A percentile compares a stretch with the other conserved stretches of the same genome.
These are phyloP conservation scores for Trogon melanurus DNA, from an alignment of 2,113 vertebrate genomes.

Conservation along the genomic window DNA sequence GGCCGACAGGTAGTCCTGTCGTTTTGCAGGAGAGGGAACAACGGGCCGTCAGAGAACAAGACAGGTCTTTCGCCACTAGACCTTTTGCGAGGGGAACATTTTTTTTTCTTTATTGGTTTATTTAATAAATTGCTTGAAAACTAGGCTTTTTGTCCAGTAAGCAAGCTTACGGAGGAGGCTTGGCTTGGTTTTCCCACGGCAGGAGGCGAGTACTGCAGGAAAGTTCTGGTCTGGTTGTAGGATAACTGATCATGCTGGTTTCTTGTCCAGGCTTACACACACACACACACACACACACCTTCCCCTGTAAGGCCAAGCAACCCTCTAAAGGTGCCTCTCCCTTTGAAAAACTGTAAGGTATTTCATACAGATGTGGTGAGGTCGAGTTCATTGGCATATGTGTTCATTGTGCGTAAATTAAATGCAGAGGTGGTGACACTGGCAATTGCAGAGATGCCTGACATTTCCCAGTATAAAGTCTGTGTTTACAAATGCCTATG, in stretches of 20 bases:
- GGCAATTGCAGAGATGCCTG: not conserved
- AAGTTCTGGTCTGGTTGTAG: accelerated
- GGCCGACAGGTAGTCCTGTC: accelerated
- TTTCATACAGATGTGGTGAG: not conserved
- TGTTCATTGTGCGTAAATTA: not conserved
- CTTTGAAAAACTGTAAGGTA: not conserved
- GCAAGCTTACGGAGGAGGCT: not conserved
- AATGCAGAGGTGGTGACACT: not conserved
- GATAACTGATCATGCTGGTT: accelerated
- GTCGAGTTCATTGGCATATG: accelerated
- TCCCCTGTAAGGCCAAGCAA: too few species aligned
- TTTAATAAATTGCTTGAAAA: not conserved
- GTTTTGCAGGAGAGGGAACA: not conserved
- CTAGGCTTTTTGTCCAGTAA: not conserved
- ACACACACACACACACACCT: too few species aligned
- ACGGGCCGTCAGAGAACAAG: accelerated
- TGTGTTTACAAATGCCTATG: not conserved
- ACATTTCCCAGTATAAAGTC: not conserved
- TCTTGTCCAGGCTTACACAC: not conserved
- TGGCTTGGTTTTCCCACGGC: not conserved
- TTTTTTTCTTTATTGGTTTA: not conserved
- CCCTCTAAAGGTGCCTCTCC: not conserved
- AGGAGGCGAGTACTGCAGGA: not conserved
- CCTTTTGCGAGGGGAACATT: not conserved
- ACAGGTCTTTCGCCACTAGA: not conserved